Conservation (phyloP, 2,888 invertebrate species). For the Latheticus oryzae region DNA sequence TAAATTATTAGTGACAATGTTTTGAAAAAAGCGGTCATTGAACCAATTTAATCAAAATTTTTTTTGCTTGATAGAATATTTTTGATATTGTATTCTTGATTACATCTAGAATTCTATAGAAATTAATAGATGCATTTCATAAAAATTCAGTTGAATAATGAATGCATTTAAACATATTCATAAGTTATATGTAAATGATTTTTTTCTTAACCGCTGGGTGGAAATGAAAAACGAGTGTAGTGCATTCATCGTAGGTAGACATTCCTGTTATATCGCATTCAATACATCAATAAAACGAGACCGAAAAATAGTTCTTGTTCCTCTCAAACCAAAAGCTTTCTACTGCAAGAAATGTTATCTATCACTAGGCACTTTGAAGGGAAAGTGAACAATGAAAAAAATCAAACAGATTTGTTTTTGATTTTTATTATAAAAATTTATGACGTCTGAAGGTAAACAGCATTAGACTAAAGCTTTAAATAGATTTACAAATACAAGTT, state of each 20-base stretch:
- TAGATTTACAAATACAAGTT: constrained; percentile 29
- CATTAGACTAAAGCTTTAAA: constrained; percentile 33
- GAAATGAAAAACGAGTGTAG: constrained; percentile 6
- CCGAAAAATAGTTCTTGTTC: constrained; percentile 42
- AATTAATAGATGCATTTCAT: no score
- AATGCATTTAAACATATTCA: neutral
- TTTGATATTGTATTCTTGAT: no score
- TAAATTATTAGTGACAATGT: no score
- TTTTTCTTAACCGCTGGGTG: no score
- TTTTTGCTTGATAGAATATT: no score
- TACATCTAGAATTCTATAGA: no score
- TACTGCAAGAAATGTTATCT: constrained; percentile 47
- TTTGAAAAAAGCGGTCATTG: no score
- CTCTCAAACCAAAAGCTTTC: constrained; percentile 47
- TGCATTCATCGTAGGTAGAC: constrained; percentile 40
- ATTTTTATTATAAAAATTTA: neutral
- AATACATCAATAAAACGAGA: constrained; percentile 45
- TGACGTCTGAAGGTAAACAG: constrained; percentile 32
- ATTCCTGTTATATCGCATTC: constrained; percentile 41
- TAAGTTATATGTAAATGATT: neutral
- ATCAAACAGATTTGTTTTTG: neutral
- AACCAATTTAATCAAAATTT: no score
- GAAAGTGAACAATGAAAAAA: constrained; percentile 7
- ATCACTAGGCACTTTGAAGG: constrained; percentile 44
- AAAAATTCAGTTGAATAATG: constrained; percentile 4